Conservation (phyloP, 2,113 vertebrate species). For the Turnix velox region DNA sequence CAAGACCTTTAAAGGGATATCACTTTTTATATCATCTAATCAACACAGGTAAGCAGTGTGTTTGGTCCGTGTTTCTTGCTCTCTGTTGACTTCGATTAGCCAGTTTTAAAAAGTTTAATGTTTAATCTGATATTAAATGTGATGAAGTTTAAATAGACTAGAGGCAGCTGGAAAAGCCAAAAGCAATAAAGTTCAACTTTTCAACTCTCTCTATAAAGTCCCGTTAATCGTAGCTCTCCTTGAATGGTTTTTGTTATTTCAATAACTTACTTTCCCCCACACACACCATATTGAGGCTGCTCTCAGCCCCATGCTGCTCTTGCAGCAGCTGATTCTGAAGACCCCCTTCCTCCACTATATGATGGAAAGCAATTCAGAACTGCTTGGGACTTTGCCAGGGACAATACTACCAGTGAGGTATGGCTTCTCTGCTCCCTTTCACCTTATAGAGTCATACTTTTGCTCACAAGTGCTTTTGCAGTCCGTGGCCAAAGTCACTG, state of each 20-base stretch:
- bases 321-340: background rate
- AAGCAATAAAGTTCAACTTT: background rate
- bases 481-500: background rate
- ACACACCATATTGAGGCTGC: background rate
- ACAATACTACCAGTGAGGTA: background rate
- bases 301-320: background rate
- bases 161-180: background rate
- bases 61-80: background rate
- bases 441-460: background rate
- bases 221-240: background rate
- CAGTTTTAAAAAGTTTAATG: background rate
- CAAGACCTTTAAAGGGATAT: conserved; percentile 40
- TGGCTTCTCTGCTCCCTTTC: background rate
- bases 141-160: background rate
- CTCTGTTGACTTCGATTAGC: background rate
- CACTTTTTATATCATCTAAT: conserved; percentile 38
- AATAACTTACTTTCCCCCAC: background rate
- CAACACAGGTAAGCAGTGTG: background rate
- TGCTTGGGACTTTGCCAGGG: background rate
- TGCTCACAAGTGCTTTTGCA: background rate
- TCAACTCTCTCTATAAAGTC: background rate
- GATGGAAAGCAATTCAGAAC: background rate
- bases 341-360: background rate
- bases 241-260: background rate
- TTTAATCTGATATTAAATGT: background rate